Conservation (phyloP, 2,113 vertebrate genomes). For the Sinocyclocheilus anshuiensis region DNA sequence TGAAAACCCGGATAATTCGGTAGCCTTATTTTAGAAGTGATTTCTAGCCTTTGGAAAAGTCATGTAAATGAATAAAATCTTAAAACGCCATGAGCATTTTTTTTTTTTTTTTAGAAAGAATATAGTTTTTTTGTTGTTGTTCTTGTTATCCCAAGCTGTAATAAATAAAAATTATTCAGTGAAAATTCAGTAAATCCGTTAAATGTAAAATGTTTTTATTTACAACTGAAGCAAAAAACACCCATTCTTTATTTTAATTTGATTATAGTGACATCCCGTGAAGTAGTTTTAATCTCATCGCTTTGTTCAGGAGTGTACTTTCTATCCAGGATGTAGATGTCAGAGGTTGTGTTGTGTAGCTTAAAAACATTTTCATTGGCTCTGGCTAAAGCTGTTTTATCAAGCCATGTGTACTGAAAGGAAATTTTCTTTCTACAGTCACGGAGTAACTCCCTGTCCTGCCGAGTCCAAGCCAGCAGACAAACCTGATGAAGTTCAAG, state of each 20-base stretch:
- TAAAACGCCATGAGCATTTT: no score
- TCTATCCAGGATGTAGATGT: conserved; percentile 6
- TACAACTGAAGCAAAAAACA: background rate
- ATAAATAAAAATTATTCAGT: no score
- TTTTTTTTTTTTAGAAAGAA: no score
- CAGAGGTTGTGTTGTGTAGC: background rate
- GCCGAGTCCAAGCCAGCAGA: conserved; percentile 69
- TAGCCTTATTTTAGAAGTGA: no score
- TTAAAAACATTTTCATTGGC: conserved; percentile 25
- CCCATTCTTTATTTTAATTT: background rate
- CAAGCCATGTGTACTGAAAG: conserved; percentile 42
- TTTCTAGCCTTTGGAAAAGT: no score
- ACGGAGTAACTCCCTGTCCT: conserved; percentile 70
- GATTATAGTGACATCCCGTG: background rate
- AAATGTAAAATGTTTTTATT: background rate
- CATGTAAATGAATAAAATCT: no score
- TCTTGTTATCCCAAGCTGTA: background rate
- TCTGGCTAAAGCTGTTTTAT: background rate
- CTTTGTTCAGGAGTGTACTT: conserved; percentile 6
- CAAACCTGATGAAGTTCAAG: conserved; percentile 69
- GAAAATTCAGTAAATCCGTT: no score
- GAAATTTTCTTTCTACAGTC: conserved; percentile 71
- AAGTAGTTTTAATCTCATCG: conserved; percentile 1
- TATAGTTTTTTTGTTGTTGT: no score
- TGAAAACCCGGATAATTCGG: no score